Evolutionary conservation across 2,888 invertebrate species (phyloP), one percentile per base, ranked within the genome.

Genomic region (Lasioglossum vierecki): DNA sequence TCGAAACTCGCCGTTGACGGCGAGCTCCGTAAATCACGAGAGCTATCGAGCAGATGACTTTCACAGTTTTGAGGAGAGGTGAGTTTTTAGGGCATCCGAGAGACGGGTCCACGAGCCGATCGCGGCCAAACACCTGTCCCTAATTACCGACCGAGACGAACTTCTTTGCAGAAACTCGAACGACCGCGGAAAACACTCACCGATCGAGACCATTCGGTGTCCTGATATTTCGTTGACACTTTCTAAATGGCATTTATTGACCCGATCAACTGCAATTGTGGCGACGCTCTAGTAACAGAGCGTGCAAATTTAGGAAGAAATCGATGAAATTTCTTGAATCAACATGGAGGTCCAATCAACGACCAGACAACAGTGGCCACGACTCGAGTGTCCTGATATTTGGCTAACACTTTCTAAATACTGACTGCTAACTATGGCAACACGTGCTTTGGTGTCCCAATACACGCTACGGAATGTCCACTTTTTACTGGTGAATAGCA

Each of bases 1-100:
- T 53, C 79, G 76, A 81, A 76, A 82, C 78, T 68, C 41, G 53
- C 46, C 30, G 39, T 26, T 13, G 49, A 22, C 49, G 53, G 60
- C 72, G 78, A 49, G 39, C 41, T 26, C 39, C 39, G 70, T 79
- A 60, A 82, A 75, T 72, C 35, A 57, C n/a, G 30, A 66, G 68
- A 75, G 44, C 26, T 6, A 76, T 49, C 60, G 11, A 35, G 70
- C 39, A 74, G 46, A 70, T 74, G 73, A 80, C 74, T 70, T 80
- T 85, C 80, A 63, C 68, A 26, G 49, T 76, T 73, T 73, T 57
- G 13, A 73, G 44, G 60, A 60, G 70, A 41, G 22, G 6, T 15
- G 22, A 15, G 26, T 49, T 72, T 53, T 30, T 57, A 35, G 15
- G 49, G n/a, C 49, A 46, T 30, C 39, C 35, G 66, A 68, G 30